A percentile compares a stretch with the other conserved stretches of the same genome.
These are phyloP conservation scores for Hirtodrosophila duncani DNA, from an alignment of 2,888 invertebrate genomes.

Conservation along the genomic window DNA sequence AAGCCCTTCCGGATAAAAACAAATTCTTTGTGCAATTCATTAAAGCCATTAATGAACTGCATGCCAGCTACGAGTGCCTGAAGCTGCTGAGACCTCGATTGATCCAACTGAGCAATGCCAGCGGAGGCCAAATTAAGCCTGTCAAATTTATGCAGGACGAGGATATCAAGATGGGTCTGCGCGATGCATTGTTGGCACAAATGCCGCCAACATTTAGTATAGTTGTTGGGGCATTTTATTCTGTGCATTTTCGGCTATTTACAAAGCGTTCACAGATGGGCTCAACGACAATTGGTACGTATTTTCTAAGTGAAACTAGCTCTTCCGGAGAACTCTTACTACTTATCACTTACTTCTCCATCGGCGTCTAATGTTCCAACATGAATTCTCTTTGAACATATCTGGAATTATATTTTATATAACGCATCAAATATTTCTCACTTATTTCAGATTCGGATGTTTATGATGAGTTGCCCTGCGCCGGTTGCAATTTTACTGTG, in stretches of 20 bases:
- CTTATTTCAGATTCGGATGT: slow-evolving; percentile 45
- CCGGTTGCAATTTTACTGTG: slow-evolving; percentile 84
- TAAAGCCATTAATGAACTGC: slow-evolving; percentile 70
- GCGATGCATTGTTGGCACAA: slow-evolving; percentile 82
- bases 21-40: slow-evolving; percentile 69
- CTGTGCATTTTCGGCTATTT: slow-evolving; percentile 87
- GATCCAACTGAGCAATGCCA: slow-evolving; percentile 41
- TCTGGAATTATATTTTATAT: no score
- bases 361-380: no score
- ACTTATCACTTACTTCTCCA: no score
- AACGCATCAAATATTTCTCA: no score
- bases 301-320: no score
- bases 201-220: slow-evolving; percentile 84
- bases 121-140: no score
- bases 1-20: slow-evolving; percentile 39
- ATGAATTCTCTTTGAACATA: no score
- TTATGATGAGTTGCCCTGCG: slow-evolving; percentile 81
- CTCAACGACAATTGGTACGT: slow-evolving; percentile 46
- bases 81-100: slow-evolving; percentile 56
- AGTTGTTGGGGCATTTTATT: slow-evolving; percentile 87
- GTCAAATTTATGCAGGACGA: slow-evolving; percentile 79
- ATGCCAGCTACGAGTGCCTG: slow-evolving; percentile 60
- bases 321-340: no score
- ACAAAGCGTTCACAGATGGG: slow-evolving; percentile 75
- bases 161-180: slow-evolving; percentile 78